phyloP scores from a whole-genome alignment of 2,888 invertebrate genomes.

The Eupeodes latifasciatus region DNA sequence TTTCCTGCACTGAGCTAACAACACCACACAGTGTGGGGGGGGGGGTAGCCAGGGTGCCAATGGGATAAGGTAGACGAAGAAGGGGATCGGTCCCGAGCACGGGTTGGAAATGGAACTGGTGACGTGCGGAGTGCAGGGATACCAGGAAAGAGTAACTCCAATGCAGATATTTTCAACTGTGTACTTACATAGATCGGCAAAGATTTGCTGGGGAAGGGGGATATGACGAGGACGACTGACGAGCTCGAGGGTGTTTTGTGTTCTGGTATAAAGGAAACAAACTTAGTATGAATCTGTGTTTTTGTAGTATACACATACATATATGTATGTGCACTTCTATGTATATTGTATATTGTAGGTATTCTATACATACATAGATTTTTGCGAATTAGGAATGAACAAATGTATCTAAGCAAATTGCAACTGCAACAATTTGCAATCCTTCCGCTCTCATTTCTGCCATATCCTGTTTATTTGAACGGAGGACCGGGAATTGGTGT shows the following conservation, averaged over 20 bases:
- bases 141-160: conserved; percentile 32
- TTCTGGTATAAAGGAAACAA: conserved; percentile 37
- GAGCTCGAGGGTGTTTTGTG: conserved; percentile 33
- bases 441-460: conserved; percentile 65
- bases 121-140: background rate
- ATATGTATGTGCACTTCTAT: too few species aligned
- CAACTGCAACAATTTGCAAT: conserved; percentile 74
- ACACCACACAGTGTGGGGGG: conserved; percentile 22
- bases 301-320: background rate
- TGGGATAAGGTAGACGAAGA: conserved; percentile 17
- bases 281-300: conserved; percentile 26
- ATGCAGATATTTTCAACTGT: conserved; percentile 58
- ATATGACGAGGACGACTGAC: background rate
- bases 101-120: background rate
- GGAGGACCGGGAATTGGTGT: conserved; percentile 68
- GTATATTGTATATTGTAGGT: too few species aligned
- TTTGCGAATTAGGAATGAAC: conserved; percentile 60
- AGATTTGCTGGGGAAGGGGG: background rate
- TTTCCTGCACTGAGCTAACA: conserved; percentile 56
- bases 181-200: conserved; percentile 37
- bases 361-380: background rate
- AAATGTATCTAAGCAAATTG: conserved; percentile 70
- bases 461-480: conserved; percentile 64
- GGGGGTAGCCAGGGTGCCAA: conserved; percentile 2
- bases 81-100: background rate